Conservation (phyloP, 2,797 vertebrate species). For the Pangasius mekongensis region DNA sequence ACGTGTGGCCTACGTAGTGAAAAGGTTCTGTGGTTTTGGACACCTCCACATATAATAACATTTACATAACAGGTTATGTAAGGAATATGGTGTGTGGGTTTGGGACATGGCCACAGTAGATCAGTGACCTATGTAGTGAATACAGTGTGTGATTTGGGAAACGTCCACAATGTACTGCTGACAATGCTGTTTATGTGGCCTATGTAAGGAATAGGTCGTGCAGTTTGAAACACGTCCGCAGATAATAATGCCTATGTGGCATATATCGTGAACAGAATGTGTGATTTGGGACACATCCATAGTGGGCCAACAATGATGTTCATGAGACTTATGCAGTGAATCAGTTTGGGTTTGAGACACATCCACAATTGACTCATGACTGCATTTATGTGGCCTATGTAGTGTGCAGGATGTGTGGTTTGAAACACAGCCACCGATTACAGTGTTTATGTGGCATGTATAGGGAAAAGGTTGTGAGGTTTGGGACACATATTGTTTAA, state of each 20-base stretch:
- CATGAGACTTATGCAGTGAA: background rate
- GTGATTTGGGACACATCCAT: background rate
- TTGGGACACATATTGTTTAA: no score
- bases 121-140: background rate
- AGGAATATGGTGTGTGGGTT: background rate
- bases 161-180: background rate
- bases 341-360: no score
- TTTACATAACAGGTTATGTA: background rate
- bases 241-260: background rate
- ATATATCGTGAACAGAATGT: background rate
- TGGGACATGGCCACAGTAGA: background rate
- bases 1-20: background rate
- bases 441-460: background rate
- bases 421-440: background rate
- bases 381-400: background rate
- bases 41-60: background rate
- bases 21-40: background rate
- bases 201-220: background rate
- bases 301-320: background rate
- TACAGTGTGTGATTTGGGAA: background rate
- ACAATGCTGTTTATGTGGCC: background rate
- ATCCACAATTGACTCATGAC: background rate
- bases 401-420: background rate
- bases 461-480: background rate
- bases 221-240: background rate